Evolutionary conservation across 2,888 invertebrate genomes (phyloP).

Genomic region (Protonemura montana): DNA sequence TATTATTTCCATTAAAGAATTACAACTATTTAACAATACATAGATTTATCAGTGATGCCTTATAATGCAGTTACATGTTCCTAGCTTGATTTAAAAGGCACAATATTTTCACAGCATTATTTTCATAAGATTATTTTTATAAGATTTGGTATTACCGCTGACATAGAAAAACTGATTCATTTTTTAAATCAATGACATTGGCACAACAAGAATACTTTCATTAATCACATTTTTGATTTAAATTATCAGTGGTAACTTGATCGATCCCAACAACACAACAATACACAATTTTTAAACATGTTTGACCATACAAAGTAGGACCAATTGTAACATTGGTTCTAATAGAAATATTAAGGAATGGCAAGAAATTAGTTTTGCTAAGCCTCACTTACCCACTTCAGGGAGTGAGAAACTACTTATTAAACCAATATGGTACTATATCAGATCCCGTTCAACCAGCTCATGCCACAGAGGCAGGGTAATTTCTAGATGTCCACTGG

Average conservation of each 20-base stretch:
- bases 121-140: conserved; percentile 7
- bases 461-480: conserved; percentile 22
- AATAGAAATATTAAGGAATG: neutral
- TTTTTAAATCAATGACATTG: neutral
- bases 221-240: neutral
- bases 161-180: neutral
- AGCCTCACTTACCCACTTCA: neutral
- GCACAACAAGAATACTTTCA: conserved; percentile 12
- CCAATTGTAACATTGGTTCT: neutral
- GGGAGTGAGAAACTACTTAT: conserved; percentile 12
- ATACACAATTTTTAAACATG: neutral
- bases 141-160: conserved; percentile 7
- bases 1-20: conserved; percentile 16
- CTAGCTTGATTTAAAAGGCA: conserved; percentile 12
- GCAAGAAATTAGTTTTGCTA: conserved; percentile 12
- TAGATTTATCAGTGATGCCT: neutral
- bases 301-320: conserved; percentile 7
- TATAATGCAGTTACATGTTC: neutral
- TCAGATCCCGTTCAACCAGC: conserved; percentile 14
- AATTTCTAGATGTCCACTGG: conserved; percentile 22
- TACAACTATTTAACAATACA: neutral
- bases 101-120: conserved; percentile 1
- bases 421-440: neutral
- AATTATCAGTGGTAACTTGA: conserved; percentile 12
- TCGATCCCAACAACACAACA: conserved; percentile 12